Conservation (phyloP, 1,140 invertebrate genomes). For the Hesperophylax magnus region DNA sequence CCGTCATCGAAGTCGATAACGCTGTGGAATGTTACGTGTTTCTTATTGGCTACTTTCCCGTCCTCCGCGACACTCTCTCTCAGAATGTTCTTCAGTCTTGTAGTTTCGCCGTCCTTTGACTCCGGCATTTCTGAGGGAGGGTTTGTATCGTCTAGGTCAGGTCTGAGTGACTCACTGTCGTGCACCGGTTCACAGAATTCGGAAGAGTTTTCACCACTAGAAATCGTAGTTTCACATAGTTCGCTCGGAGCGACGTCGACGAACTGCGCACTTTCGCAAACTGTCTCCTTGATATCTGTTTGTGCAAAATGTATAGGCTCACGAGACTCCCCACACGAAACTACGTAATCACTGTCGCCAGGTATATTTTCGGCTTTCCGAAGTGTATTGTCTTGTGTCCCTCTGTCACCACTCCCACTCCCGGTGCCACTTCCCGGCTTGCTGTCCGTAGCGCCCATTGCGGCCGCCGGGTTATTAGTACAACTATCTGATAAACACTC, state of each 20-base stretch:
- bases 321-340: not conserved
- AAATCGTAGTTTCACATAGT: not conserved
- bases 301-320: constrained; percentile 16
- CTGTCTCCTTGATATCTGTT: constrained; percentile 27
- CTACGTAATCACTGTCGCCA: constrained; percentile 22
- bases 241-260: not conserved
- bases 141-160: not conserved
- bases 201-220: not conserved
- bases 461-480: not conserved
- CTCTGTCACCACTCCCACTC: constrained; percentile 28
- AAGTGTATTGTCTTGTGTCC: constrained; percentile 6
- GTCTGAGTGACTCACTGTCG: not conserved
- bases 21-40: constrained; percentile 55
- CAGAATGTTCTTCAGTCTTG: constrained; percentile 49
- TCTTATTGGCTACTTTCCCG: constrained; percentile 44
- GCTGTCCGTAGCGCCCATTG: constrained; percentile 55
- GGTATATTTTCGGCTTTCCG: constrained; percentile 28
- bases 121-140: not conserved
- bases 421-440: constrained; percentile 24
- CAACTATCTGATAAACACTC: constrained; percentile 3
- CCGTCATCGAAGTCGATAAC: constrained; percentile 55
- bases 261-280: not conserved
- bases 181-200: not conserved
- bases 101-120: constrained; percentile 1
- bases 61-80: constrained; percentile 43